phyloP scores from a whole-genome alignment of 2,113 vertebrate species.

The Albula glossodonta region DNA sequence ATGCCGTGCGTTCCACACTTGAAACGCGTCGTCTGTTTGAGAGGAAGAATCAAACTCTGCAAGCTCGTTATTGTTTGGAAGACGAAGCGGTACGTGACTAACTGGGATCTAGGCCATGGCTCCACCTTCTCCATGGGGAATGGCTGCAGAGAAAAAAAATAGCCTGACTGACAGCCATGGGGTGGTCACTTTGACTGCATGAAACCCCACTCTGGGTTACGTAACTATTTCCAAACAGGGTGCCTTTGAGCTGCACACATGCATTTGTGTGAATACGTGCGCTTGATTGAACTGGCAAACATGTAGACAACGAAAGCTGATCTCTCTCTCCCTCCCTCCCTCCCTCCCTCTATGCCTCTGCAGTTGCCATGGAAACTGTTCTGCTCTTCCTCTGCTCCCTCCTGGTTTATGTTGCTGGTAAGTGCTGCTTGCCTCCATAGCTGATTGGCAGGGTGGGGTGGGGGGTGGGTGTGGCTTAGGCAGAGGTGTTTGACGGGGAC shows the following conservation, averaged over 20 bases:
- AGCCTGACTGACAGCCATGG: not conserved
- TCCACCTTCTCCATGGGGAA: slow-evolving; percentile 49
- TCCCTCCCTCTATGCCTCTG: slow-evolving; percentile 28
- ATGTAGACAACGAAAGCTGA: slow-evolving; percentile 32
- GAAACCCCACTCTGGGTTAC: not conserved
- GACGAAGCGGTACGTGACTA: not conserved
- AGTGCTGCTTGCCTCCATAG: slow-evolving; percentile 51
- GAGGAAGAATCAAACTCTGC: not conserved
- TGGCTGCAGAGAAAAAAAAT: not conserved
- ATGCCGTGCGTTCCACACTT: not conserved
- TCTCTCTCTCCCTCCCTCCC: slow-evolving; percentile 23
- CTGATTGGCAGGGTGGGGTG: not conserved
- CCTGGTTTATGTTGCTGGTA: slow-evolving; percentile 80
- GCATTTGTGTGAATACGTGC: not conserved
- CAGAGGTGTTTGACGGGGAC: not conserved
- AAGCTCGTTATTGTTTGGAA: slow-evolving; percentile 15
- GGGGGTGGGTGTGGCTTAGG: not conserved
- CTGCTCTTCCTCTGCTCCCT: slow-evolving; percentile 84
- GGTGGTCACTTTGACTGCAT: not conserved
- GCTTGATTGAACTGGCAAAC: slow-evolving; percentile 24
- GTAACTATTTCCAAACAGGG: not conserved
- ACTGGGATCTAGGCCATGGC: slow-evolving; percentile 55
- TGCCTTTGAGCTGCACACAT: not conserved
- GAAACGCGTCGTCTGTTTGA: too few relatives aligned
- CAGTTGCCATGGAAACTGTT: slow-evolving; percentile 87